These are phyloP conservation scores for Tinamus major DNA, from an alignment of 2,797 vertebrate genomes.

Conservation along the genomic window DNA sequence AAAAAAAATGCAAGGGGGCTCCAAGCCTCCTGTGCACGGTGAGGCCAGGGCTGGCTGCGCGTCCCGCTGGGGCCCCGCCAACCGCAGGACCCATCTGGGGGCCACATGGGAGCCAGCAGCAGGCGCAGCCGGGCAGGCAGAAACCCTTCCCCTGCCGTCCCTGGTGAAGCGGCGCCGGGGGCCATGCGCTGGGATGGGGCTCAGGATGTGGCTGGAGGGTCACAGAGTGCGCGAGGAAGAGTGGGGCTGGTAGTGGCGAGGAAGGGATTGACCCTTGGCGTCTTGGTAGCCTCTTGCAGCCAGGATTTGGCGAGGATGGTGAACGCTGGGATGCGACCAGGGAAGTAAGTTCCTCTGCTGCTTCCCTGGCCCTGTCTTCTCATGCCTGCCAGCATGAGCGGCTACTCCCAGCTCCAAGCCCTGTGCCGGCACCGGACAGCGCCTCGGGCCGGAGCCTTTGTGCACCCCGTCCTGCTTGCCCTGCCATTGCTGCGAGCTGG, in stretches of 20 bases:
- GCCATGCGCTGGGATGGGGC: accelerated
- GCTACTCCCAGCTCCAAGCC: no score
- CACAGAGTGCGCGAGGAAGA: neutral
- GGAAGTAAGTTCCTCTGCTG: slow-evolving; percentile 49
- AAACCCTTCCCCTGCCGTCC: neutral
- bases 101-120: neutral
- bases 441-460: accelerated
- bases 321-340: neutral
- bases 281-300: slow-evolving; percentile 10
- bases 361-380: neutral
- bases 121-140: accelerated
- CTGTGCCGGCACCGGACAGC: neutral
- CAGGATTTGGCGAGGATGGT: neutral
- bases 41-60: neutral
- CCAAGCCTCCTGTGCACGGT: neutral
- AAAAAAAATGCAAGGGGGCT: neutral
- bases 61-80: neutral
- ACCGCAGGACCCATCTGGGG: slow-evolving; percentile 23
- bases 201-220: neutral
- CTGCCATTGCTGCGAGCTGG: neutral
- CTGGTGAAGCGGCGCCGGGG: accelerated
- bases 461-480: accelerated
- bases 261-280: neutral
- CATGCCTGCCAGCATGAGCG: neutral
- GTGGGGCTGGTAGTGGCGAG: neutral